Conservation (phyloP, 1,140 invertebrate genomes). For the Neocloeon triangulifer region DNA sequence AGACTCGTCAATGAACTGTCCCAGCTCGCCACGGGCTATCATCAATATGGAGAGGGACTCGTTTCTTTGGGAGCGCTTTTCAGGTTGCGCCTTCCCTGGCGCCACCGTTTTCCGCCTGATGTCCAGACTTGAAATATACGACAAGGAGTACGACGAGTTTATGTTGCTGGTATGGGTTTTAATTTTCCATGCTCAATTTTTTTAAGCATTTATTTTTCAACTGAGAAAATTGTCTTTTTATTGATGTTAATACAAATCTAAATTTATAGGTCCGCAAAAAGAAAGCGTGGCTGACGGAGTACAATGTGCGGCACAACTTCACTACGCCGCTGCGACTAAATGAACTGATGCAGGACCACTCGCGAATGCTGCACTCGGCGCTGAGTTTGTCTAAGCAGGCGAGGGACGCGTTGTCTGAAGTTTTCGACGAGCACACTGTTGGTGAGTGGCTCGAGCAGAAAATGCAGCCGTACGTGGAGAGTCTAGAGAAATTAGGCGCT, state of each 20-base stretch:
- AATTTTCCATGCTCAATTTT: no score
- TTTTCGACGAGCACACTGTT: slow-evolving; percentile 50
- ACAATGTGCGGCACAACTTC: slow-evolving; percentile 55
- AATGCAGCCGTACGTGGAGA: slow-evolving; percentile 26
- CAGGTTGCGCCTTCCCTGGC: slow-evolving; percentile 25
- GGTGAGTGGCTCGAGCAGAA: slow-evolving; percentile 52
- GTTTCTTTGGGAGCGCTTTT: slow-evolving; percentile 29
- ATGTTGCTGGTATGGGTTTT: no score
- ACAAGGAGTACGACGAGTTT: slow-evolving; percentile 20
- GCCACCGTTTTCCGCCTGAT: slow-evolving; percentile 30
- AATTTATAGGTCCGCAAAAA: slow-evolving; percentile 14
- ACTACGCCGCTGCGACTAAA: slow-evolving; percentile 47
- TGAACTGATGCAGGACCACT: slow-evolving; percentile 36
- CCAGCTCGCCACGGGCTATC: slow-evolving; percentile 13
- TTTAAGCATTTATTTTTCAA: no score
- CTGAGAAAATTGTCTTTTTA: no score
- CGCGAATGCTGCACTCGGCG: slow-evolving; percentile 18
- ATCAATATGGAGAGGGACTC: slow-evolving; percentile 30
- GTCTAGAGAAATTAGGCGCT: slow-evolving; percentile 25
- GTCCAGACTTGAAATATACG: slow-evolving; percentile 24
- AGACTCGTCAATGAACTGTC: not conserved
- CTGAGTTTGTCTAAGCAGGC: slow-evolving; percentile 21
- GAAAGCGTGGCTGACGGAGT: slow-evolving; percentile 52
- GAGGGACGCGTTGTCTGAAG: slow-evolving; percentile 33
- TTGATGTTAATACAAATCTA: no score